phyloP scores from a whole-genome alignment of 1,140 invertebrate species.

The Drosophila erecta region DNA sequence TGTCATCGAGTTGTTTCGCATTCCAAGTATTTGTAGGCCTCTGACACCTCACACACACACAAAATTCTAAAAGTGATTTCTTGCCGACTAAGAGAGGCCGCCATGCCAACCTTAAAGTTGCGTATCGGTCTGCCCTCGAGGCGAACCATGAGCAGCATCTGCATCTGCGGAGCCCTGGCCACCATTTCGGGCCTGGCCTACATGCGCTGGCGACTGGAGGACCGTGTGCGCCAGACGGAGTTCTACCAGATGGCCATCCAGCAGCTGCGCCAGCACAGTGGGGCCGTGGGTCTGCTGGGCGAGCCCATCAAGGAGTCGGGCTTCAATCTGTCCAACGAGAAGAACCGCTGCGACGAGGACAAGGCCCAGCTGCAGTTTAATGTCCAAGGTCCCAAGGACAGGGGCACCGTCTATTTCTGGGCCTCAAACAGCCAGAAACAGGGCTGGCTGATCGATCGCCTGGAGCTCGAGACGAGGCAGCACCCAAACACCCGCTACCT shows the following conservation, averaged over 20 bases:
- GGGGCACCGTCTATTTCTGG: constrained; percentile 69
- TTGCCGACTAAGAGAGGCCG: constrained; percentile 5
- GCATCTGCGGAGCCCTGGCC: constrained; percentile 84
- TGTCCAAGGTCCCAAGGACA: constrained; percentile 85
- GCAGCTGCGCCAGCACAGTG: constrained; percentile 85
- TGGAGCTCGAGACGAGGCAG: constrained; percentile 64
- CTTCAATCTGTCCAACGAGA: constrained; percentile 86
- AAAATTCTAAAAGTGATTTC: constrained; percentile 26
- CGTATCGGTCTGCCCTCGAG: constrained; percentile 61
- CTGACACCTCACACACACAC: not conserved
- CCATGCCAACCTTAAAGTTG: constrained; percentile 47
- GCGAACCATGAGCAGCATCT: constrained; percentile 85
- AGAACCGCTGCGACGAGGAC: constrained; percentile 86
- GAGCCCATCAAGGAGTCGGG: constrained; percentile 87
- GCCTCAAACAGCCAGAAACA: constrained; percentile 43
- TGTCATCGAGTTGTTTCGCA: constrained; percentile 13
- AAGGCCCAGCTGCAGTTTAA: constrained; percentile 86
- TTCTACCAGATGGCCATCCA: constrained; percentile 87
- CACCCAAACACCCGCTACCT: constrained; percentile 66
- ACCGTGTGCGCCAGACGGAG: constrained; percentile 84
- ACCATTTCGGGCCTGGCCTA: constrained; percentile 83
- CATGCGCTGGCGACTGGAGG: constrained; percentile 82
- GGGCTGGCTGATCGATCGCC: constrained; percentile 62
- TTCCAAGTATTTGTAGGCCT: constrained; percentile 7
- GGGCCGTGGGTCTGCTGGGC: constrained; percentile 87